Evolutionary conservation across 1,140 invertebrate genomes (phyloP), one percentile per base, ranked within the genome.

Genomic region (Eueides isabella): DNA sequence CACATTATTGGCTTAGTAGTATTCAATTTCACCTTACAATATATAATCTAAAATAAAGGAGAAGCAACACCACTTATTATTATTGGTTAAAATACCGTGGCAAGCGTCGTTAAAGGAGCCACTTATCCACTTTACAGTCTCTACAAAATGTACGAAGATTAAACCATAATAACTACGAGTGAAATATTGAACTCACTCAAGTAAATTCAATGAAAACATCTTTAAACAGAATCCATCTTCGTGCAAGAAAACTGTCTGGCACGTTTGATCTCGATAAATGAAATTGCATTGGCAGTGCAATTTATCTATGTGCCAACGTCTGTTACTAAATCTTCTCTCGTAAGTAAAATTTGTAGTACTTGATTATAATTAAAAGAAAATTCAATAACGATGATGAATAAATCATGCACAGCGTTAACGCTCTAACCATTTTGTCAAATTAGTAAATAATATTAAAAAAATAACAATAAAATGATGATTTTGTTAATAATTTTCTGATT

Each of bases 241-340:
- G 48, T 69, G 26, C 29, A 61, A 35, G 67, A 69, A 69, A 69
- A 69, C 67, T 61, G 67, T 61, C 67, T 69, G 48, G n/a, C 67
- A 29, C 48, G 29, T 30, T 30, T 44, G 41, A 55, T 67, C 28
- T n/a, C 67, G 67, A 68, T 69, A 69, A 61, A 69, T 61, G 67
- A 69, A 69, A 69, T 61, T 30, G 67, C 44, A 31, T 69, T 30
- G 30, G 44, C 33, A n/a, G 31, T 69, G 30, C 44, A 55, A 69
- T 69, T 69, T 69, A 69, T 69, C 44, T 69, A 12, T 1, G 30
- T 35, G 29, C 48, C 30, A 35, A n/a, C 29, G 48, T 14, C 55
- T 69, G 26, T 61, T 61, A 69, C 23, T 55, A 68, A 69, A 26
- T 35, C 1, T 33, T 61, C 31, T 26, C 48, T 69, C 3, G 11